A percentile compares a stretch with the other conserved stretches of the same genome.
These are phyloP conservation scores for Nephrocerus scutellatus DNA, from an alignment of 2,888 invertebrate species.

Conservation along the genomic window DNA sequence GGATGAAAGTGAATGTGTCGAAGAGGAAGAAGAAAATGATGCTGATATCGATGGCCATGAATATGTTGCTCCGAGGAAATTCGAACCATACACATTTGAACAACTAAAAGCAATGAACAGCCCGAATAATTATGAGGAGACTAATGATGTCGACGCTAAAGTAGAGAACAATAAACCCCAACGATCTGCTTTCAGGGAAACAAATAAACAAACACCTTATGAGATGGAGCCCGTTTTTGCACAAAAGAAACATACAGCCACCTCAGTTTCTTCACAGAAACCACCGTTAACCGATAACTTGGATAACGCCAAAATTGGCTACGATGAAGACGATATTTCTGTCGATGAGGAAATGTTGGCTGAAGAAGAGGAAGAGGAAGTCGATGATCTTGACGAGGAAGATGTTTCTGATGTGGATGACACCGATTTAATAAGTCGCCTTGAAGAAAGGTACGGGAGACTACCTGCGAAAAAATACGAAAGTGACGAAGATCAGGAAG, in stretches of 20 bases:
- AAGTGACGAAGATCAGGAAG: conserved; percentile 45
- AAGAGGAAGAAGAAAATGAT: conserved; percentile 41
- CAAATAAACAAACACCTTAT: too few species aligned
- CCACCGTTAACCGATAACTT: too few species aligned
- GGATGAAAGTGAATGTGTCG: conserved; percentile 37
- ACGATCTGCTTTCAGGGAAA: not conserved
- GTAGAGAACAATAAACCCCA: conserved; percentile 28
- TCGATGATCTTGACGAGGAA: conserved; percentile 50
- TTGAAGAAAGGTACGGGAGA: conserved; percentile 69
- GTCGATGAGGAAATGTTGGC: conserved; percentile 46
- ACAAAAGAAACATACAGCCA: too few species aligned
- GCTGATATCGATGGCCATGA: conserved; percentile 25
- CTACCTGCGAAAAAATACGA: conserved; percentile 56
- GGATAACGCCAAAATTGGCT: not conserved
- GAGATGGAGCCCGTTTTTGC: too few species aligned
- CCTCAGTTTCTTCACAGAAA: too few species aligned
- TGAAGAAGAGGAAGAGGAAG: conserved; percentile 42
- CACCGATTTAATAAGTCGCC: conserved; percentile 59
- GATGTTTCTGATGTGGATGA: conserved; percentile 62
- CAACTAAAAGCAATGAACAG: conserved; percentile 39
- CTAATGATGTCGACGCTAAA: conserved; percentile 29
- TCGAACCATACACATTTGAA: conserved; percentile 41
- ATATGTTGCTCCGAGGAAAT: conserved; percentile 23
- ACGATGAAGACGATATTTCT: conserved; percentile 25
- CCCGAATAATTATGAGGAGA: conserved; percentile 20